Evolutionary conservation across 2,888 invertebrate species (phyloP), one percentile per base, ranked within the genome.

Genomic region (Torymus auratus): DNA sequence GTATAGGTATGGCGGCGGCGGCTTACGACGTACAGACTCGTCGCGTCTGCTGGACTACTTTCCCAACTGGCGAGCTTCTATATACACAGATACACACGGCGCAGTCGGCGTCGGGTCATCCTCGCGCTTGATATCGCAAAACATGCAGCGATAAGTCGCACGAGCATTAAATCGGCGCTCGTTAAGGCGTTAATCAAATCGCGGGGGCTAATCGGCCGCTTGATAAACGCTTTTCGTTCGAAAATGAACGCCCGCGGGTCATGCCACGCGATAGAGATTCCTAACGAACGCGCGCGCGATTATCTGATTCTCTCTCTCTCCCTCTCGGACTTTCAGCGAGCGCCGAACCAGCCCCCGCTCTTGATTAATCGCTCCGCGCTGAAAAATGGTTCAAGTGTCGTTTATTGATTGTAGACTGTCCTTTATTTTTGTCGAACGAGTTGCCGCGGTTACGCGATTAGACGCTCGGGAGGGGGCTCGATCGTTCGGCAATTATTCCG

Each of bases 181-280:
- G 71, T 83, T 78, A 78, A 78, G 60, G 60, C 55, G 79, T 77
- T 78, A 72, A 84, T 82, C 75, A 79, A 74, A 76, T 69, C 68
- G 77, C 58, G 52, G 28, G 13, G 52, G 68, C 71, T 80, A 75
- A 80, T 80, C 75, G 75, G 60, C 67, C 64, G 58, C 58, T 70
- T 70, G 70, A 71, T 72, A 72, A 75, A 80, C 20, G 41, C 41
- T 41, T 41, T 55, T 11, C 15, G 41, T 7, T 67, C 13, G 72
- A 73, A 71, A 78, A 78, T 17, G 65, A 72, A 78, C 72, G 78
- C 55, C 10, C 55, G 41, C 53, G 23, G 67, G 67, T 67, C 78
- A 78, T 78, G 78, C 72, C 41, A 72, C 28, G 28, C 41, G 60
- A 69, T 69, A 62, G 55, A 77, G 61, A 68, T 77, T 77, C 62